Percentiles rank a stretch among this genome's conserved stretches.
Evolutionary conservation across 1,140 invertebrate species (phyloP).

Genomic region (Drosophila persimilis): DNA sequence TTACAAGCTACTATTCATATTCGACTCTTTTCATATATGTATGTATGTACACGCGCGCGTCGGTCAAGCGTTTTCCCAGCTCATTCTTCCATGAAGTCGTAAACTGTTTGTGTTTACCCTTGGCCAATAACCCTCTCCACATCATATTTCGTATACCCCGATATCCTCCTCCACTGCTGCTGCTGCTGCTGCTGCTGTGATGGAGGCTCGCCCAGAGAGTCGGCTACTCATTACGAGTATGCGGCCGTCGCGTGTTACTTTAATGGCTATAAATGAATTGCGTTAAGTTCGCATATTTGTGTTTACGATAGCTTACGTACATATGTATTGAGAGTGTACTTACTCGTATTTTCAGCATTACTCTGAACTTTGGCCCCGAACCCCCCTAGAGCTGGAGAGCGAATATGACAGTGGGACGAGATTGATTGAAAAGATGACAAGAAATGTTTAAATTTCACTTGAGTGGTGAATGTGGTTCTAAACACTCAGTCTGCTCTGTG

Average conservation of each 20-base stretch:
- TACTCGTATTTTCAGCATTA: slow-evolving; percentile 5
- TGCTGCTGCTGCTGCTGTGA: too few species aligned
- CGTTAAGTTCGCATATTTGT: slow-evolving; percentile 15
- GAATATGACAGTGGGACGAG: too few species aligned
- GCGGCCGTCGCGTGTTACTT: slow-evolving; percentile 43
- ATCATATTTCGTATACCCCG: neutral
- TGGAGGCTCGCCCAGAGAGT: too few species aligned
- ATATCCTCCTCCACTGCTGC: neutral
- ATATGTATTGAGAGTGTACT: slow-evolving; percentile 34
- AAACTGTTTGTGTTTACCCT: slow-evolving; percentile 39
- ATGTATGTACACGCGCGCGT: neutral
- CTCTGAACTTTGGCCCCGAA: neutral
- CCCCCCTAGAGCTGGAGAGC: too few species aligned
- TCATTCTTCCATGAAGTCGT: slow-evolving; percentile 58
- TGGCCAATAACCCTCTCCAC: slow-evolving; percentile 16
- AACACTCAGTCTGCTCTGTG: too few species aligned
- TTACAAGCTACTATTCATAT: slow-evolving; percentile 1
- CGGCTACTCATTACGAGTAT: slow-evolving; percentile 5
- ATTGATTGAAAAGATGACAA: too few species aligned
- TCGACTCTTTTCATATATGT: slow-evolving; percentile 8
- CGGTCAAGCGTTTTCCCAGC: slow-evolving; percentile 18
- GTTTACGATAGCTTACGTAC: slow-evolving; percentile 47
- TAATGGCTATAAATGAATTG: slow-evolving; percentile 41
- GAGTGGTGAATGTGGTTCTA: too few species aligned
- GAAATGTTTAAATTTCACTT: too few species aligned